phyloP scores from a whole-genome alignment of 2,113 vertebrate genomes.

The Colius striatus region DNA sequence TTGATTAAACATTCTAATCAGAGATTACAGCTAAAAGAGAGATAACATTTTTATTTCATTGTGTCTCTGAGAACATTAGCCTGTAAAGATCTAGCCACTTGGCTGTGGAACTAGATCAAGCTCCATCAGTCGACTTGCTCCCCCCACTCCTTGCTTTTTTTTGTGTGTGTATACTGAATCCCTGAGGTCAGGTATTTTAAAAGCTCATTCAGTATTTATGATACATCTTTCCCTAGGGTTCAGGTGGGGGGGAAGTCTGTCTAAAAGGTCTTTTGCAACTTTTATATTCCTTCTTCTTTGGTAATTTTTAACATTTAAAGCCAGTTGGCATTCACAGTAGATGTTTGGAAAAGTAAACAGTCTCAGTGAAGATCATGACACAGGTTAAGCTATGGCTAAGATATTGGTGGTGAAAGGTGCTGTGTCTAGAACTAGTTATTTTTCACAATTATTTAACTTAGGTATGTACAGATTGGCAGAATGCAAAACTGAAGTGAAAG shows the following conservation, averaged over 20 bases:
- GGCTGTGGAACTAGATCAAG: not conserved
- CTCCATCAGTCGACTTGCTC: not conserved
- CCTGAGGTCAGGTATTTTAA: not conserved
- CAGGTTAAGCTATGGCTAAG: not conserved
- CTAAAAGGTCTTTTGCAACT: conserved; percentile 9
- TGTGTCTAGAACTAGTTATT: not conserved
- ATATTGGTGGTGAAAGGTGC: not conserved
- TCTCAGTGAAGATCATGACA: not conserved
- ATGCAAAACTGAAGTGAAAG: not conserved
- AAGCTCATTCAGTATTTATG: not conserved
- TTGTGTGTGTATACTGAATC: not conserved
- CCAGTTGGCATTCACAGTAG: not conserved
- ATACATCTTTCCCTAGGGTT: not conserved
- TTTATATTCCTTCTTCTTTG: not conserved
- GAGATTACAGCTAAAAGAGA: conserved; percentile 71
- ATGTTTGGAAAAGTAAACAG: not conserved
- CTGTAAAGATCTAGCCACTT: conserved; percentile 20
- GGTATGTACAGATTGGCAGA: not conserved
- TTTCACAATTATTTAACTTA: not conserved
- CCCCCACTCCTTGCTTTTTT: not conserved
- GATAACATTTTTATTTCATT: conserved; percentile 65
- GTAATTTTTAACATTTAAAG: not conserved
- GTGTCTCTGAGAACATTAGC: not conserved
- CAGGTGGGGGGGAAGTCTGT: not conserved
- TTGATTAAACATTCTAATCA: conserved; percentile 82